Base-by-base conservation (phyloP, 2,797 vertebrate species). In the Sciurus carolinensis region DNA sequence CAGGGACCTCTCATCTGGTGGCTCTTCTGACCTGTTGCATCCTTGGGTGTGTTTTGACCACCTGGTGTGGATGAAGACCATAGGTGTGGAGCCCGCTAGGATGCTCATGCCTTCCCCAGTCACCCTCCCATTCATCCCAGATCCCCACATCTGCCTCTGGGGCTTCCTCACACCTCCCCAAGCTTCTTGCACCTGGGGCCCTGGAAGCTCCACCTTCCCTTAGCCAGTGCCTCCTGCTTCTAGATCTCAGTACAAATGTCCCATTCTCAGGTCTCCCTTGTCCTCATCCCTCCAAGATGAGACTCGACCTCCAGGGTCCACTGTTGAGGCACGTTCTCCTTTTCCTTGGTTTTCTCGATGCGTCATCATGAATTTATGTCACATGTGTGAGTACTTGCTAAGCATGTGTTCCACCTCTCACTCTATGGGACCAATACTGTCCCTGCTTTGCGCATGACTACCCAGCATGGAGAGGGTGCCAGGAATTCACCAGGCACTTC, bases 401-500 rank as follows among this genome's bases (percentile, higher is more conserved):
- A 66, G 39, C 14, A 4, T 30, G 54, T 18, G 17, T 50, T 84
- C 80, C 66, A 30, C 20, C 1, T 81, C 36, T 82, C 9, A 2
- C 33, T 39, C 13, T 5, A 1, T 33, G 59, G 39, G 66, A 44
- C 44, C 14, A 18, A n/a, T 54, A 7, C 28, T 71, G 64, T 47
- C 54, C 71, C 33, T 71, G 54, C 50, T 71, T 28, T 9, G 52
- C 26, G 39, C 26, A 17, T 42, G 22, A 33, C 42, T 39, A 30
- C 28, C 20, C 15, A 93, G 64, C 76, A 66, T 14, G 59, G 7
- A 30, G 57, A 90, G 30, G 44, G 80, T 22, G 3, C 39, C 12
- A 6, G 26, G 52, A 62, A 81, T 85, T 52, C 36, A 87, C n/a
- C 71, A 67, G 54, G 62, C 85, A 62, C 57, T 93, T 67, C 22